A percentile compares a stretch with the other conserved stretches of the same genome.
Evolutionary conservation across 2,113 vertebrate genomes (phyloP).

Genomic region (Pionites leucogaster): DNA sequence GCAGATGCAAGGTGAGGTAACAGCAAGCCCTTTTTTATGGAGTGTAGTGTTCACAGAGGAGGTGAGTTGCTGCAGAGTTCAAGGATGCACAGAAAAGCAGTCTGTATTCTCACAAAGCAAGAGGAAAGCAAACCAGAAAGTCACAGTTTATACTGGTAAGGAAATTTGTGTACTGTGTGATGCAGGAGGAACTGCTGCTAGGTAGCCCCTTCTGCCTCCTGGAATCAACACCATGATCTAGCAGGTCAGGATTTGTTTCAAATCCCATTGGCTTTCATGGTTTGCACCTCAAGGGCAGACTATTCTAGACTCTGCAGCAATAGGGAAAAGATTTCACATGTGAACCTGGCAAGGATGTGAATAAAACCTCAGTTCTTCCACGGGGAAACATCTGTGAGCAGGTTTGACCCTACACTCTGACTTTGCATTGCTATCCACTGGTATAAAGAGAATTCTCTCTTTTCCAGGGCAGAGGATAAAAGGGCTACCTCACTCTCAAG

Average conservation of each 20-base stretch:
- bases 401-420: background rate
- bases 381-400: background rate
- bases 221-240: background rate
- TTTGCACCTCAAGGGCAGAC: background rate
- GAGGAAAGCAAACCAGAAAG: background rate
- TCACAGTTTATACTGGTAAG: background rate
- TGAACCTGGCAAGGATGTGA: background rate
- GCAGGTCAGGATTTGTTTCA: background rate
- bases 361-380: background rate
- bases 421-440: background rate
- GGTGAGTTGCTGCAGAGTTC: background rate
- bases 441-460: background rate
- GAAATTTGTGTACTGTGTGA: background rate
- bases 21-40: background rate
- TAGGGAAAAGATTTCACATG: background rate
- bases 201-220: background rate
- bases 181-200: background rate
- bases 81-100: background rate
- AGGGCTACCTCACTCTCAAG: background rate
- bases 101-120: background rate
- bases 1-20: background rate
- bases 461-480: background rate
- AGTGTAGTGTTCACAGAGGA: background rate
- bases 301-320: background rate
- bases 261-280: background rate